phyloP scores from a whole-genome alignment of 2,797 vertebrate genomes.

The Gambelia wislizenii region DNA sequence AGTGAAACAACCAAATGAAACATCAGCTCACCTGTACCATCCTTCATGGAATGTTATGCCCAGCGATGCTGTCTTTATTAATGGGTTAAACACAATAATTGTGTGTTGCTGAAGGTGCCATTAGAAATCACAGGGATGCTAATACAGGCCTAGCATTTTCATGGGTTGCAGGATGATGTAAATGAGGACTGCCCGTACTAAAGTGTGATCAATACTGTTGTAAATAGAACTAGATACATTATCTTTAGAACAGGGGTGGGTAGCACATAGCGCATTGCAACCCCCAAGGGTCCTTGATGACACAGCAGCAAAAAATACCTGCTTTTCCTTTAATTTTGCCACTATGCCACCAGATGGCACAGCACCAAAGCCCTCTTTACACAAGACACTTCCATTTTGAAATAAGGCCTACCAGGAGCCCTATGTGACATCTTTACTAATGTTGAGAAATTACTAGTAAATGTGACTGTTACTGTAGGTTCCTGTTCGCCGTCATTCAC shows the following conservation, averaged over 20 bases:
- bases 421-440: too few species aligned
- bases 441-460: too few species aligned
- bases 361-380: too few species aligned
- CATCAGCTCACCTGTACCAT: neutral
- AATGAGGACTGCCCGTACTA: neutral
- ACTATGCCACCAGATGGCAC: neutral
- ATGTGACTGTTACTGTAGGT: too few species aligned
- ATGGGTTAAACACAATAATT: neutral
- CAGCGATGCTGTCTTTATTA: neutral
- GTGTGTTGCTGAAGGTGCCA: neutral
- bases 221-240: neutral
- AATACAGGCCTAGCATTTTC: neutral
- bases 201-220: too few species aligned
- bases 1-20: neutral
- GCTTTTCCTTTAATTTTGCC: neutral
- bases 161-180: neutral
- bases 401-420: too few species aligned
- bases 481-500: neutral
- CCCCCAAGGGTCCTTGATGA: neutral
- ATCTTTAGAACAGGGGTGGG: neutral
- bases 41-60: neutral
- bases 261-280: neutral
- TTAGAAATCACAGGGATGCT: neutral
- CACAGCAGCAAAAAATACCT: neutral
- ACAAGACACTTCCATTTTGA: too few species aligned